Percentiles rank a stretch among this genome's conserved stretches.
phyloP scores from a whole-genome alignment of 1,140 invertebrate species.

The Aphaenogaster ashmeadi region DNA sequence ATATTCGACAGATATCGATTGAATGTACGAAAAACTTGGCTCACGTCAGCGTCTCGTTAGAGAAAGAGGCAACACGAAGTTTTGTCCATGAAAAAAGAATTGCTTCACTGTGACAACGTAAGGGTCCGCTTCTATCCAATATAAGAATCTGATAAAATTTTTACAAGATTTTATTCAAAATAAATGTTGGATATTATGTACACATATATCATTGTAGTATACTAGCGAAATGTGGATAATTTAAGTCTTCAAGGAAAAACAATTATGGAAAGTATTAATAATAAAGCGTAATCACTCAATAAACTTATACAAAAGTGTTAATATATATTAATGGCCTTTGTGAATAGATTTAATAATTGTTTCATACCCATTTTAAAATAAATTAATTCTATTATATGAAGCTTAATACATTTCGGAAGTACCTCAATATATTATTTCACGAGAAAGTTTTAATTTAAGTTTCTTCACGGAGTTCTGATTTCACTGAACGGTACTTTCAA shows the following conservation, averaged over 20 bases:
- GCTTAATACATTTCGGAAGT: conserved; percentile 8
- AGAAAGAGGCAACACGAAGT: conserved; percentile 10
- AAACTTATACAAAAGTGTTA: not conserved
- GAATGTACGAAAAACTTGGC: conserved; percentile 37
- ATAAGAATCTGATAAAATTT: not conserved
- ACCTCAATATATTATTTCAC: conserved; percentile 30
- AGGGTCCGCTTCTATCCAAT: not conserved
- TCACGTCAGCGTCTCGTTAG: not conserved
- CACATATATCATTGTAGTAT: not conserved
- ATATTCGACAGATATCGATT: conserved; percentile 19
- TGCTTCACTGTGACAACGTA: not conserved
- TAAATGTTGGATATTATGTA: not conserved
- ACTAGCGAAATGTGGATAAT: not conserved
- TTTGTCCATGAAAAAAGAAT: not conserved
- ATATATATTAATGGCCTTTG: not conserved
- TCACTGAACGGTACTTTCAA: conserved; percentile 21
- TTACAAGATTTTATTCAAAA: not conserved
- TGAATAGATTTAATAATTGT: not conserved
- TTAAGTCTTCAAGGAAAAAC: not conserved
- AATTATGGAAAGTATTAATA: not conserved
- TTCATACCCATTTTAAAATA: not conserved
- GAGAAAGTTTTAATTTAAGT: conserved; percentile 33
- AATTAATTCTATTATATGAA: conserved; percentile 14
- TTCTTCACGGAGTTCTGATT: conserved; percentile 19
- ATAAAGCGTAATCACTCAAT: not conserved